Evolutionary conservation across 2,113 vertebrate species (phyloP).

Genomic region (Cygnus atratus): DNA sequence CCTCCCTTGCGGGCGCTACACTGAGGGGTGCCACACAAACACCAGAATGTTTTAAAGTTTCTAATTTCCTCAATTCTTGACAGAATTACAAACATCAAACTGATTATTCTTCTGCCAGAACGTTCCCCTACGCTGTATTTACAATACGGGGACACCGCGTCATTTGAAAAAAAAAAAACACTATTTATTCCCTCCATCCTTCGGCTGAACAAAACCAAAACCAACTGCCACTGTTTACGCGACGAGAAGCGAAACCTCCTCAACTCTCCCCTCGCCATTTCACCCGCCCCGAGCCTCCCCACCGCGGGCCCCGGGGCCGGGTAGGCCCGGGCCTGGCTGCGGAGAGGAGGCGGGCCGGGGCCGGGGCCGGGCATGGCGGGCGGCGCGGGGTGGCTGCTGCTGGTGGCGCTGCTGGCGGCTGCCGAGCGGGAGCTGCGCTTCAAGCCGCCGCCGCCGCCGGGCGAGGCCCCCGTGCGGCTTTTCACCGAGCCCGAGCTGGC

Average conservation of each 20-base stretch:
- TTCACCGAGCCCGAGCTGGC: conserved; percentile 91
- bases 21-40: rapidly evolving
- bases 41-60: not conserved
- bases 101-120: not conserved
- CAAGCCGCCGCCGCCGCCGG: not conserved
- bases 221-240: too few species aligned
- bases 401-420: not conserved
- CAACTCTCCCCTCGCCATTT: too few species aligned
- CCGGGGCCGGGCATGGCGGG: not conserved
- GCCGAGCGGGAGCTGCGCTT: conserved; percentile 42
- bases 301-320: too few species aligned
- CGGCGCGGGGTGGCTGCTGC: not conserved
- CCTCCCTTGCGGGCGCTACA: not conserved
- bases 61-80: not conserved
- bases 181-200: not conserved
- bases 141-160: not conserved
- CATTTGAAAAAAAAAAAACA: not conserved
- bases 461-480: conserved; percentile 80
- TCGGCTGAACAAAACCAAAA: not conserved
- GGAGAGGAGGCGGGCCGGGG: not conserved
- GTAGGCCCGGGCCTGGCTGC: too few species aligned
- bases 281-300: too few species aligned
- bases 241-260: too few species aligned
- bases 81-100: not conserved
- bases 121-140: rapidly evolving